Conservation (phyloP, 2,113 vertebrate genomes). For the Melanostigma gelatinosum region DNA sequence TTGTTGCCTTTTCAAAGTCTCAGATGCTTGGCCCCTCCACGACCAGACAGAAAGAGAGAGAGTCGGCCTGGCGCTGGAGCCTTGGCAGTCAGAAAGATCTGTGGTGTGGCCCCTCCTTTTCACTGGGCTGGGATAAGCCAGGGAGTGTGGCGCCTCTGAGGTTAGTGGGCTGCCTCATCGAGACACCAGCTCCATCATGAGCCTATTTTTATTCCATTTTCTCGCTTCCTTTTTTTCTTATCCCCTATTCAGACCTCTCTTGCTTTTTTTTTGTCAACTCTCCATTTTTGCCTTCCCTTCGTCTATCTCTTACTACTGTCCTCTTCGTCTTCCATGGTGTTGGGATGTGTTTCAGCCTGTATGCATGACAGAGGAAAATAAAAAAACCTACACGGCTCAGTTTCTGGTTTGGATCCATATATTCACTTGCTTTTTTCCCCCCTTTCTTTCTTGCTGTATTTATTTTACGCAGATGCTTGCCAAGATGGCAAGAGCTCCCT, state of each 20-base stretch:
- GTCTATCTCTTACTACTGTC: constrained; percentile 51
- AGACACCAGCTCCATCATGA: constrained; percentile 83
- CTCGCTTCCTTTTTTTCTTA: constrained; percentile 57
- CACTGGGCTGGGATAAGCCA: constrained; percentile 73
- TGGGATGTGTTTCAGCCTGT: constrained; percentile 66
- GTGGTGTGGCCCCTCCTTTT: constrained; percentile 81
- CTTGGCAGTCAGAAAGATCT: constrained; percentile 75
- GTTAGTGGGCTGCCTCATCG: constrained; percentile 82
- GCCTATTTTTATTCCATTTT: constrained; percentile 83
- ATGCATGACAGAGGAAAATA: constrained; percentile 72
- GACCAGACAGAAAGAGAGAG: constrained; percentile 63
- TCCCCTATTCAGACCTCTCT: constrained; percentile 45
- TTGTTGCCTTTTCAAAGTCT: constrained; percentile 52
- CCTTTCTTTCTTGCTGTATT: constrained; percentile 68
- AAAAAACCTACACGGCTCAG: constrained; percentile 55
- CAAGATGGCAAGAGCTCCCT: constrained; percentile 70
- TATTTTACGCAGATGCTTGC: constrained; percentile 71
- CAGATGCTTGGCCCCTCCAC: constrained; percentile 47
- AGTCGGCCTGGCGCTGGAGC: constrained; percentile 64
- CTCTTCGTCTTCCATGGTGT: constrained; percentile 48
- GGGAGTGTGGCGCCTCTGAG: constrained; percentile 85
- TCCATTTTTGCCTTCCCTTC: constrained; percentile 39
- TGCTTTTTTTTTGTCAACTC: constrained; percentile 39
- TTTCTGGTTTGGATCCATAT: constrained; percentile 75
- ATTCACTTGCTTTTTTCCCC: constrained; percentile 49